phyloP scores from a whole-genome alignment of 2,888 invertebrate species.

The Bombylius discolor region DNA sequence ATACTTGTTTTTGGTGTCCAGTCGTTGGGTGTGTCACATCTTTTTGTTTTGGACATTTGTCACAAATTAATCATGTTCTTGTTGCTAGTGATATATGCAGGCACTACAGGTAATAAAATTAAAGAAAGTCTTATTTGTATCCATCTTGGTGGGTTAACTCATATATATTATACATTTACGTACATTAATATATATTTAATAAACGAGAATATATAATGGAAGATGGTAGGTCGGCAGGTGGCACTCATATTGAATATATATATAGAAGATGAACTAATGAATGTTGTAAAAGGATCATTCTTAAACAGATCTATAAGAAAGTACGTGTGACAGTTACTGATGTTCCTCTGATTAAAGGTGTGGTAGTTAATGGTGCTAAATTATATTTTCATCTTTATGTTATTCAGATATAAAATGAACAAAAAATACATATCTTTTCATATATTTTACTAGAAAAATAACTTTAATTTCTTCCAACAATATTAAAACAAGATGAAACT shows the following conservation, averaged over 20 bases:
- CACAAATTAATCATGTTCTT: constrained; percentile 37
- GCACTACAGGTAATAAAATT: constrained; percentile 14
- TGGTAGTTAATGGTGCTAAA: neutral
- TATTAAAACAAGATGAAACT: no score
- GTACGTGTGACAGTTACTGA: neutral
- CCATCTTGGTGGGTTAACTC: constrained; percentile 6
- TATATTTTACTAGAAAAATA: no score
- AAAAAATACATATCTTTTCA: no score
- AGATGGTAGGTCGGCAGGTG: constrained; percentile 6
- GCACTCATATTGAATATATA: neutral
- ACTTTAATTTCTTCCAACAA: no score
- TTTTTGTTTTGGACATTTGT: constrained; percentile 34
- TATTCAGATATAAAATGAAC: no score
- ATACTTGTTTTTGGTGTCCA: constrained; percentile 1
- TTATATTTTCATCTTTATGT: neutral
- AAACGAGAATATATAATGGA: constrained; percentile 2
- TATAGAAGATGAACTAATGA: constrained; percentile 1
- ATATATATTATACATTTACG: neutral
- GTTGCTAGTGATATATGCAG: constrained; percentile 15
- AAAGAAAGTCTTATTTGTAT: constrained; percentile 12
- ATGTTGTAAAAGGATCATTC: neutral
- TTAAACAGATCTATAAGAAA: neutral
- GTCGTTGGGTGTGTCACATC: constrained; percentile 29
- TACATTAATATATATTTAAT: neutral
- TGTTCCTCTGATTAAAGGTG: neutral